Conservation (phyloP, 2,888 invertebrate genomes). For the Chymomyza caudatula region DNA sequence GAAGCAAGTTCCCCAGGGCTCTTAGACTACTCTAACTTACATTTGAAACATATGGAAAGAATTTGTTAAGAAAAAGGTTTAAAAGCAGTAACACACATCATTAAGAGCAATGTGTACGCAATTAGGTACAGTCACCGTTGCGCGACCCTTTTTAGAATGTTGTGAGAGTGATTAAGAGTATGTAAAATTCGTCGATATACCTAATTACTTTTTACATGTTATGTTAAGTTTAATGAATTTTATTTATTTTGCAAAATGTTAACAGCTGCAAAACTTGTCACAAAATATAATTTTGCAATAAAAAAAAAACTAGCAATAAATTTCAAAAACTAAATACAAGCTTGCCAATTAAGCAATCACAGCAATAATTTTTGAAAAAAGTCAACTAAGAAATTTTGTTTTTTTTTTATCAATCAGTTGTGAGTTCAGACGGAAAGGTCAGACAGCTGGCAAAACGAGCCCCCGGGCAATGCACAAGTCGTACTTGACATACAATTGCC, state of each 20-base stretch:
- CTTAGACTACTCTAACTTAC: no score
- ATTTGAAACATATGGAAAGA: no score
- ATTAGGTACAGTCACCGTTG: no score
- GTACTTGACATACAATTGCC: conserved; percentile 20
- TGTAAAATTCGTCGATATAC: neutral
- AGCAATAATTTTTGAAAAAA: neutral
- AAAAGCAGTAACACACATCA: no score
- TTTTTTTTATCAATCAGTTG: conserved; percentile 25
- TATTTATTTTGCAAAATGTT: neutral
- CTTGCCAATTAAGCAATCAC: neutral
- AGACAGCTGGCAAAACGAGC: neutral
- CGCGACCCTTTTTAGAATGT: no score
- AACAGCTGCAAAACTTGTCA: conserved; percentile 7
- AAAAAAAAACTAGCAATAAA: neutral
- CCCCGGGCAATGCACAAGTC: neutral
- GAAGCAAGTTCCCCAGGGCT: no score
- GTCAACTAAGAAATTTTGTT: conserved; percentile 24
- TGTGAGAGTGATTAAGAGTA: neutral
- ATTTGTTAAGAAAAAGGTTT: no score
- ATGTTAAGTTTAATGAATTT: neutral
- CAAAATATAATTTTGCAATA: neutral
- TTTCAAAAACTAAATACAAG: neutral
- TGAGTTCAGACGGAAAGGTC: neutral
- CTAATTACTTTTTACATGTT: neutral
- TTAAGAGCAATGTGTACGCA: no score